Conservation (phyloP, 2,797 vertebrate species). For the Bucorvus abyssinicus region DNA sequence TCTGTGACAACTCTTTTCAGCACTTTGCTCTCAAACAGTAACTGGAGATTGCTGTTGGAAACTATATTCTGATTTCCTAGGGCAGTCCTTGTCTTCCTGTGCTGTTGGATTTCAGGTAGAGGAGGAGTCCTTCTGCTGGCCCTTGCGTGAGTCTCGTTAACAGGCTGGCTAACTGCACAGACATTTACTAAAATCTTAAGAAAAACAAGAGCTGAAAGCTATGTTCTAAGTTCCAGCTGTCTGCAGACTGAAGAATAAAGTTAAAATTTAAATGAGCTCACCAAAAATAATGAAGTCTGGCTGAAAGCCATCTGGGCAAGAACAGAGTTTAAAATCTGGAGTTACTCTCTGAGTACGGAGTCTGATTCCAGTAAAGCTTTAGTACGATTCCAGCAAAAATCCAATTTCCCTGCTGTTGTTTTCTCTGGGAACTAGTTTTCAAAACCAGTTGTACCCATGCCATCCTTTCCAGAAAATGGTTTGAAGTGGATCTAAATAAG, state of each 20-base stretch:
- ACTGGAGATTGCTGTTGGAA: not conserved
- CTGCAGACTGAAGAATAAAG: slow-evolving; percentile 45
- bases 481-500: not conserved
- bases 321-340: slow-evolving; percentile 57
- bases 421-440: slow-evolving; percentile 32
- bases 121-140: not conserved
- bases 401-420: slow-evolving; percentile 24
- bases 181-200: slow-evolving; percentile 18
- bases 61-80: not conserved
- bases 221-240: slow-evolving; percentile 42
- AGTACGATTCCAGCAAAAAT: slow-evolving; percentile 53
- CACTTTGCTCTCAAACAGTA: not conserved
- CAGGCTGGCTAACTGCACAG: not conserved
- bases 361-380: slow-evolving; percentile 49
- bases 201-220: slow-evolving; percentile 41
- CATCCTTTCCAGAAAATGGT: slow-evolving; percentile 28
- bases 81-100: not conserved
- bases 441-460: not conserved
- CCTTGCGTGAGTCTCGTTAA: not conserved
- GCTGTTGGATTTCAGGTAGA: not conserved
- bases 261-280: slow-evolving; percentile 63
- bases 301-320: slow-evolving; percentile 41
- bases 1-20: not conserved
- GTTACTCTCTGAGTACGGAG: slow-evolving; percentile 47
- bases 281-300: slow-evolving; percentile 53